Base-by-base conservation (phyloP, 2,797 vertebrate species). In the Coilia nasus region DNA sequence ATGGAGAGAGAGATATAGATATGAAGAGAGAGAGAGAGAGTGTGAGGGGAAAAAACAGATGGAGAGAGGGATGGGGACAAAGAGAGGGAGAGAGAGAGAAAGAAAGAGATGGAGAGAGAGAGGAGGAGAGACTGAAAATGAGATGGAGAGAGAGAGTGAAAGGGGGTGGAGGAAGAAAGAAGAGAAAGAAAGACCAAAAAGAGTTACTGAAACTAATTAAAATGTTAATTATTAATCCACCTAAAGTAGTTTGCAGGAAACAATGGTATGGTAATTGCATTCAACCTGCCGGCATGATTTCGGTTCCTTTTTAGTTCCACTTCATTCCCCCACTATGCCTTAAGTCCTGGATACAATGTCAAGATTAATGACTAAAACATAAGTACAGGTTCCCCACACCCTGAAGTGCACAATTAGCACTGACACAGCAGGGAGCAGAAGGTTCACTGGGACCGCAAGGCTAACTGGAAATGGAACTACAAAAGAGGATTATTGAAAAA, bases 151-250 rank as follows among this genome's bases (percentile, higher is more conserved):
- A 64, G 60, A 25, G 60, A 23, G 64, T 28, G 84, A 86, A 67
- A 71, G 5, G 81, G 81, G 85, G 82, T 81, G 83, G 82, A 80
- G 87, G 83, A 59, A 46, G 7, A 54, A 54, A 1, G 9, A 54
- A 54, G 83, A 44, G 56, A 12, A 14, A 3, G 25, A 83, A 35
- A 83, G 50, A 83, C 83, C 56, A 87, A 89, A 81, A 83, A 87
- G 88, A 84, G 67, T 41, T 71, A 35, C 12, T 17, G 67, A 78
- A 78, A 41, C 71, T 44, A 78, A 78, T 78, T 78, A 78, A 78
- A 41, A 78, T 78, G 71, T 78, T 78, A 78, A 78, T 78, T 78
- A 78, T 78, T 78, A 78, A 78, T 78, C 21, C 71, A 78, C 71
- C 35, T 31, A 19, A 44, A 78, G 17, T 78, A 78, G 31, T 78